Evolutionary conservation across 1,140 invertebrate species (phyloP), one percentile per base, ranked within the genome.

Genomic region (Melitaea cinxia): DNA sequence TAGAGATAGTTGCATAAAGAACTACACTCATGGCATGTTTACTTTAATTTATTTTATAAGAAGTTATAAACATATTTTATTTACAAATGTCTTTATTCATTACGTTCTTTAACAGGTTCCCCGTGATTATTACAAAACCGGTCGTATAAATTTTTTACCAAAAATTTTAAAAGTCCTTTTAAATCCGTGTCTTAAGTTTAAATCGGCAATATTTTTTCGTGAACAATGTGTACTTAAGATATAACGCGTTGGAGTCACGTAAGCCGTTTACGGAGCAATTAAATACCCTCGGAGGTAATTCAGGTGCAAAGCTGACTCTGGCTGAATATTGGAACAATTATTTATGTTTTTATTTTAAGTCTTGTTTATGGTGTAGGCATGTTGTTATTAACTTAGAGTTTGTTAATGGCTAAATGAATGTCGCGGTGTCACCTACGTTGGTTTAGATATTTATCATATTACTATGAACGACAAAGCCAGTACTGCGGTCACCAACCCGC

Each of bases 181-280:
- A 21, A 50, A n/a, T 10, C 15, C 15, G n/a, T 45, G 39, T 45
- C 17, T 45, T 45, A 26, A 50, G 26, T 50, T 21, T 50, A 59
- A 59, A 50, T 59, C 57, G 26, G 57, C 10, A 23, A 59, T 50
- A 50, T 50, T 59, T 26, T 59, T 35, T 30, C 15, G 15, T 45
- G 39, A 45, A 45, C 39, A 45, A 45, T 45, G 39, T 45, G 39
- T 45, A 45, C 39, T 45, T 45, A 45, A 45, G 15, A 17, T 45
- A 45, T 45, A 45, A 45, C 39, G 39, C 39, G 19, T 17, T 45
- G 39, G 39, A 45, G 39, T 45, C 39, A 45, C 39, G 39, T 45
- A 45, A 19, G 19, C 39, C 39, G 19, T 45, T 45, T 45, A 45
- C 17, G 39, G 39, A 45, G 39, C 39, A 45, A 45, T 45, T 45